Evolutionary conservation across 2,113 vertebrate species (phyloP).

Genomic region (Rhabdornis inornatus): DNA sequence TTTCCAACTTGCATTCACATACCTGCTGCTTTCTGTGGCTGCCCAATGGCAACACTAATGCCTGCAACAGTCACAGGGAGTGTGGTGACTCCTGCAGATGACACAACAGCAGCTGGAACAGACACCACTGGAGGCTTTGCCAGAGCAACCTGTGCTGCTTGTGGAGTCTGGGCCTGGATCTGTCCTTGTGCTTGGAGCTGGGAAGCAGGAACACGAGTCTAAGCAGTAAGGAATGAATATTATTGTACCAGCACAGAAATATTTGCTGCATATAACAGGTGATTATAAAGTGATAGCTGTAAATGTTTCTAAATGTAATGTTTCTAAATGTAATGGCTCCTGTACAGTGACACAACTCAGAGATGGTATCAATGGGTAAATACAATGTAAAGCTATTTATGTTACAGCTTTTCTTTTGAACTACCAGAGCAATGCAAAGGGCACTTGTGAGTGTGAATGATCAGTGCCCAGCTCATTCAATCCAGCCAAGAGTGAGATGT

Average conservation of each 20-base stretch:
- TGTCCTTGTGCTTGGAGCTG: constrained; percentile 82
- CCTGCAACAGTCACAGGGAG: constrained; percentile 85
- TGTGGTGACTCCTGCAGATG: constrained; percentile 85
- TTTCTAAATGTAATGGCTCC: neutral
- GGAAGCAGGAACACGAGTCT: constrained; percentile 75
- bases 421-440: neutral
- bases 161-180: constrained; percentile 79
- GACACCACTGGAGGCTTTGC: constrained; percentile 88
- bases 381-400: neutral
- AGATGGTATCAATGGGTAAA: neutral
- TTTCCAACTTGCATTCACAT: neutral
- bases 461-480: neutral
- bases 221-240: constrained; percentile 64
- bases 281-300: neutral
- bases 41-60: constrained; percentile 85
- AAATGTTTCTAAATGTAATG: neutral
- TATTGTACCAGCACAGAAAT: constrained; percentile 3
- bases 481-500: neutral
- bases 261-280: neutral
- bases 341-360: neutral
- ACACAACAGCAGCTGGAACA: constrained; percentile 83
- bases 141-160: constrained; percentile 85
- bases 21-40: constrained; percentile 83
- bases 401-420: neutral
- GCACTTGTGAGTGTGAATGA: neutral